These are phyloP conservation scores for Lanius ludovicianus DNA, from an alignment of 2,113 vertebrate genomes.

Conservation along the genomic window DNA sequence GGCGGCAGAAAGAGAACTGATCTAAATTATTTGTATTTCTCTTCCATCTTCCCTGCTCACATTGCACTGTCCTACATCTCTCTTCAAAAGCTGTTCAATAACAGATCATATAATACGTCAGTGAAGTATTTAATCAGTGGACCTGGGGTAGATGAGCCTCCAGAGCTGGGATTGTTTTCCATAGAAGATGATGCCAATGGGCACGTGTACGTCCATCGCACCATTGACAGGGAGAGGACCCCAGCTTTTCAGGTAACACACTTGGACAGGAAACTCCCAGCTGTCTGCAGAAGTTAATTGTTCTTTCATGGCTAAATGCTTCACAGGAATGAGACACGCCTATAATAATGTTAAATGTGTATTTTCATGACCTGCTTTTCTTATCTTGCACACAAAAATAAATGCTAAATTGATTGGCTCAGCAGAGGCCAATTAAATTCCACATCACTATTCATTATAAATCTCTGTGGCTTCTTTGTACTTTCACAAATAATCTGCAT, in stretches of 20 bases:
- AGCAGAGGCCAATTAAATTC: neutral
- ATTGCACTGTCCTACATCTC: neutral
- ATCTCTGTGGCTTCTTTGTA: neutral
- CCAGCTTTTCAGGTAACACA: conserved; percentile 62
- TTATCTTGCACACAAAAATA: neutral
- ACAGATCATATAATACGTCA: neutral
- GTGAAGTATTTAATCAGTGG: conserved; percentile 75
- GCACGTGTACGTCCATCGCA: conserved; percentile 29
- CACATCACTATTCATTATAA: neutral
- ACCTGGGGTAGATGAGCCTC: conserved; percentile 66
- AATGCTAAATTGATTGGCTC: neutral
- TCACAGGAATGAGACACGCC: neutral
- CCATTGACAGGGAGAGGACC: conserved; percentile 64
- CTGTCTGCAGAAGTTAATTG: neutral
- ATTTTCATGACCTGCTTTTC: neutral
- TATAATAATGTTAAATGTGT: neutral
- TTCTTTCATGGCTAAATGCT: neutral
- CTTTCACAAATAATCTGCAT: neutral
- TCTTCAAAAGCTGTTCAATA: conserved; percentile 60
- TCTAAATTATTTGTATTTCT: neutral
- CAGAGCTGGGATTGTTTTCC: conserved; percentile 70
- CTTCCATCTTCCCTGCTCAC: neutral
- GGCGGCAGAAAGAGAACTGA: neutral
- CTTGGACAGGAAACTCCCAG: neutral
- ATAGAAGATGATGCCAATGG: conserved; percentile 59